Evolutionary conservation across 2,888 invertebrate genomes (phyloP).

Genomic region (Stegophylla sp.): DNA sequence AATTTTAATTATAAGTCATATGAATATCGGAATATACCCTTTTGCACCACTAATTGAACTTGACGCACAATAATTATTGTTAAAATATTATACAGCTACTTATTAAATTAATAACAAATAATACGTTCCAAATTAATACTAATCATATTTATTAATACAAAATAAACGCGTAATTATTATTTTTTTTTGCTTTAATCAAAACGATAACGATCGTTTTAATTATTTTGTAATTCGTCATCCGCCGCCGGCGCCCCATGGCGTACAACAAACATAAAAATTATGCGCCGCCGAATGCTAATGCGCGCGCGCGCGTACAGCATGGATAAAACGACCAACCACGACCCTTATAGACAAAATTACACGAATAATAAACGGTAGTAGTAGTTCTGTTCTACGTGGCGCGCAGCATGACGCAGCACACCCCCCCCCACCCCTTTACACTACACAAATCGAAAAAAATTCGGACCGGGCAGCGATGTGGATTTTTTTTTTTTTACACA

Average conservation of each 20-base stretch:
- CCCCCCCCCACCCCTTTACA: not conserved
- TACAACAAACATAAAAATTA: too few species aligned
- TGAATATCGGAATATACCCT: too few species aligned
- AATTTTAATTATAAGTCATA: too few species aligned
- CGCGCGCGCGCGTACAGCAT: too few species aligned
- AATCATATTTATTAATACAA: too few species aligned
- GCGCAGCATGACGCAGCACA: not conserved
- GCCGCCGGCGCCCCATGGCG: not conserved
- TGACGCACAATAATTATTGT: too few species aligned
- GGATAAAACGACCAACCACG: not conserved
- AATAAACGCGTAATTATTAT: too few species aligned
- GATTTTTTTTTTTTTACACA: too few species aligned
- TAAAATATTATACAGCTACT: too few species aligned
- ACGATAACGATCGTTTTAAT: constrained; percentile 25
- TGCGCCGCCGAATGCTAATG: not conserved
- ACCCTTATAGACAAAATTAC: constrained; percentile 15
- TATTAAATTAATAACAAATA: too few species aligned
- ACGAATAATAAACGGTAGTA: not conserved
- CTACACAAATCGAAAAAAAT: not conserved
- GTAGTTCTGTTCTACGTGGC: not conserved
- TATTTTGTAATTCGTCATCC: constrained; percentile 9
- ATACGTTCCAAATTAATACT: too few species aligned
- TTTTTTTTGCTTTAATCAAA: constrained; percentile 20
- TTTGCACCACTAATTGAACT: too few species aligned
- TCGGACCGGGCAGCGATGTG: not conserved